phyloP scores from a whole-genome alignment of 1,140 invertebrate species.

The Trichoplusia ni region DNA sequence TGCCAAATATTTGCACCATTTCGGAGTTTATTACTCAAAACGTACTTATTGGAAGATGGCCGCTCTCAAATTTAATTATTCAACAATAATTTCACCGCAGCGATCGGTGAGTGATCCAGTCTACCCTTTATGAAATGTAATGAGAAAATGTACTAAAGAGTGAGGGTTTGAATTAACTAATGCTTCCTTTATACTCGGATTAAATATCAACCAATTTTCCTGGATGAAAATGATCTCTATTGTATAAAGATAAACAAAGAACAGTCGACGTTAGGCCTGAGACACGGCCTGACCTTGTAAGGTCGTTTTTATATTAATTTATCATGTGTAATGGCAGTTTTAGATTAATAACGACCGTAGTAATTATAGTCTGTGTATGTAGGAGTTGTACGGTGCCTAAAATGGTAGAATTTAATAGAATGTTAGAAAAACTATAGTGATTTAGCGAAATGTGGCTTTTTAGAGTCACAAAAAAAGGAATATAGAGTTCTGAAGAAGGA shows the following conservation, averaged over 20 bases:
- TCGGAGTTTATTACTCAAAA: slow-evolving; percentile 11
- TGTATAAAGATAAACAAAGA: slow-evolving; percentile 14
- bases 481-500: too few species aligned
- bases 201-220: slow-evolving; percentile 29
- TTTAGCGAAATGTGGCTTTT: too few species aligned
- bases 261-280: slow-evolving; percentile 2
- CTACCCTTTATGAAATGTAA: slow-evolving; percentile 26
- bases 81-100: slow-evolving; percentile 6
- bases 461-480: too few species aligned
- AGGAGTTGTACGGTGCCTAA: too few species aligned
- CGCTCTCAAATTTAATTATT: slow-evolving; percentile 16
- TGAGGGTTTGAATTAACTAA: slow-evolving; percentile 19
- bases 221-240: slow-evolving; percentile 24
- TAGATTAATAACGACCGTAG: too few species aligned
- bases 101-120: slow-evolving; percentile 15
- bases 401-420: too few species aligned
- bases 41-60: neutral
- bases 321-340: neutral
- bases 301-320: slow-evolving; percentile 10
- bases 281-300: slow-evolving; percentile 2
- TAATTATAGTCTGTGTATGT: too few species aligned
- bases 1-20: slow-evolving; percentile 13
- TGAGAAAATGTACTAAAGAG: slow-evolving; percentile 22
- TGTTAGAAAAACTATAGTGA: too few species aligned
- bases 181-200: slow-evolving; percentile 19